phyloP scores from a whole-genome alignment of 2,113 vertebrate species.

The Marmota monax region DNA sequence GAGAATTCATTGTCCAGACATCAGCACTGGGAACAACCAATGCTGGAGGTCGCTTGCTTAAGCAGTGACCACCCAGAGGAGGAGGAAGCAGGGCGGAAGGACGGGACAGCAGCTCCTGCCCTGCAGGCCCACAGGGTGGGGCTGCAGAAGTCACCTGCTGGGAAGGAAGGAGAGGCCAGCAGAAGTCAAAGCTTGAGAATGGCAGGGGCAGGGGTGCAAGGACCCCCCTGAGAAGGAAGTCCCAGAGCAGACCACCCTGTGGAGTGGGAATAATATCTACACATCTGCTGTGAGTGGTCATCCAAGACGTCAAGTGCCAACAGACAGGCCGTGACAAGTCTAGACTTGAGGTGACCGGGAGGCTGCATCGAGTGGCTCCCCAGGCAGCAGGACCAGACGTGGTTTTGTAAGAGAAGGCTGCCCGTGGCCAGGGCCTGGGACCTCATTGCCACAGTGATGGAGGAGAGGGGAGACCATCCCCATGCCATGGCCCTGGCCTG shows the following conservation, averaged over 20 bases:
- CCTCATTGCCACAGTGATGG: not conserved
- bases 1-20: not conserved
- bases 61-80: not conserved
- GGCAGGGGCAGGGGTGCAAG: too few relatives aligned
- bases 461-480: not conserved
- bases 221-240: not conserved
- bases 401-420: not conserved
- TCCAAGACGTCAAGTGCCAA: not conserved
- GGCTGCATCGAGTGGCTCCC: not conserved
- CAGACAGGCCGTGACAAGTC: not conserved
- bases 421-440: rapidly evolving
- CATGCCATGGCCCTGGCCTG: not conserved
- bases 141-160: not conserved
- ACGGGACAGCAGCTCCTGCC: not conserved
- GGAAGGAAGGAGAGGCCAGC: not conserved
- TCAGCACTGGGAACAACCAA: not conserved
- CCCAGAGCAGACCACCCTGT: not conserved
- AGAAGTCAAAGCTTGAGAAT: too few relatives aligned
- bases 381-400: not conserved
- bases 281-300: not conserved
- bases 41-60: not conserved
- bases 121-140: too few relatives aligned
- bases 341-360: not conserved
- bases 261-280: not conserved
- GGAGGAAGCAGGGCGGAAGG: not conserved